Conservation (phyloP, 2,888 invertebrate genomes). For the Cordilura impudica region DNA sequence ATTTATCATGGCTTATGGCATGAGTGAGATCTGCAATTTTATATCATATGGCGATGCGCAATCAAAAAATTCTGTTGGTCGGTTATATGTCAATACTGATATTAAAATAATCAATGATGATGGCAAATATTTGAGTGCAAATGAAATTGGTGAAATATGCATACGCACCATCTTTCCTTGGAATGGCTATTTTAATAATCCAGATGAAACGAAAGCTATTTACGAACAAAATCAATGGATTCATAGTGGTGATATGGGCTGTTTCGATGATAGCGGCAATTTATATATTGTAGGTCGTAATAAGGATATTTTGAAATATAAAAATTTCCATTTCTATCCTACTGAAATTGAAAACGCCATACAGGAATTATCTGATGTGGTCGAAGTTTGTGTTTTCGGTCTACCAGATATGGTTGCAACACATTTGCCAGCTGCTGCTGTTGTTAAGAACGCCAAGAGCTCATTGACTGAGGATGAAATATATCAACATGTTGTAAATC, state of each 20-base stretch:
- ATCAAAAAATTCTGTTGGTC: constrained; percentile 59
- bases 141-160: constrained; percentile 72
- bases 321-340: constrained; percentile 71
- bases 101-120: constrained; percentile 63
- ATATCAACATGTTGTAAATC: constrained; percentile 63
- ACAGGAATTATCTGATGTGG: constrained; percentile 67
- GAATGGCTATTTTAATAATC: constrained; percentile 72
- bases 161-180: constrained; percentile 66
- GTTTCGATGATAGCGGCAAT: constrained; percentile 72
- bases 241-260: constrained; percentile 75
- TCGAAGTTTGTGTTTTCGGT: constrained; percentile 72
- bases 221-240: constrained; percentile 72
- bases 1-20: constrained; percentile 64
- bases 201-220: constrained; percentile 67
- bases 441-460: constrained; percentile 64
- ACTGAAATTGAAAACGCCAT: constrained; percentile 73
- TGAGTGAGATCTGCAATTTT: constrained; percentile 62
- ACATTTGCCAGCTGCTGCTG: constrained; percentile 71
- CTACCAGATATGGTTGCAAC: constrained; percentile 68
- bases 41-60: constrained; percentile 22
- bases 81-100: constrained; percentile 38
- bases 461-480: constrained; percentile 57
- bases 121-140: constrained; percentile 45
- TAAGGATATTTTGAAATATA: constrained; percentile 74
- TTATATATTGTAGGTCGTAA: constrained; percentile 72